Percentiles rank a stretch among this genome's conserved stretches.
These are phyloP conservation scores for Illadopsis cleaveri DNA, from an alignment of 2,113 vertebrate species.

Conservation along the genomic window DNA sequence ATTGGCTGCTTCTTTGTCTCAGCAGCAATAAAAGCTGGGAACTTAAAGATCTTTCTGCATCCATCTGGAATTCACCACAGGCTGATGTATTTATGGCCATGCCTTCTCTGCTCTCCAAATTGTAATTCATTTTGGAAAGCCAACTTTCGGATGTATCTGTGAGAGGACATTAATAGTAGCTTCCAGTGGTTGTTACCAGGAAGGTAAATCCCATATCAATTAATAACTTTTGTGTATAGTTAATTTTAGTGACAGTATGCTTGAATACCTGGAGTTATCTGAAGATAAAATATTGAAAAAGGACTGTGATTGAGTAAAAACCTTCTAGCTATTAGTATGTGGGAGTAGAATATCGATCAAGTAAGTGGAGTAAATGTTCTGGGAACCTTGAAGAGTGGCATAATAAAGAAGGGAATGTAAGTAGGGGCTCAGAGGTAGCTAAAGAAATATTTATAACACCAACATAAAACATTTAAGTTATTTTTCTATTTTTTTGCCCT, in stretches of 20 bases:
- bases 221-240: background rate
- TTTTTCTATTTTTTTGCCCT: background rate
- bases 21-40: background rate
- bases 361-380: background rate
- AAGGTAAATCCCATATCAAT: background rate
- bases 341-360: background rate
- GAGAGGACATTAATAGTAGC: background rate
- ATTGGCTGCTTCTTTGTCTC: background rate
- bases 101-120: background rate
- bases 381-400: background rate
- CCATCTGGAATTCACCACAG: background rate
- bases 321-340: background rate
- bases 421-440: background rate
- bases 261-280: background rate
- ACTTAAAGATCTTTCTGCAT: background rate
- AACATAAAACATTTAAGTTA: background rate
- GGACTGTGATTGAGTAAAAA: background rate
- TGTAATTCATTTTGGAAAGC: background rate
- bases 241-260: background rate
- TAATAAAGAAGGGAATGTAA: background rate
- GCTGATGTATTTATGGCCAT: background rate
- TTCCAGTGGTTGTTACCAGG: background rate
- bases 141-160: accelerated
- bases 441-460: background rate
- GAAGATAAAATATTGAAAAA: background rate